phyloP scores from a whole-genome alignment of 2,888 invertebrate species.

The Trachelus iudaicus region DNA sequence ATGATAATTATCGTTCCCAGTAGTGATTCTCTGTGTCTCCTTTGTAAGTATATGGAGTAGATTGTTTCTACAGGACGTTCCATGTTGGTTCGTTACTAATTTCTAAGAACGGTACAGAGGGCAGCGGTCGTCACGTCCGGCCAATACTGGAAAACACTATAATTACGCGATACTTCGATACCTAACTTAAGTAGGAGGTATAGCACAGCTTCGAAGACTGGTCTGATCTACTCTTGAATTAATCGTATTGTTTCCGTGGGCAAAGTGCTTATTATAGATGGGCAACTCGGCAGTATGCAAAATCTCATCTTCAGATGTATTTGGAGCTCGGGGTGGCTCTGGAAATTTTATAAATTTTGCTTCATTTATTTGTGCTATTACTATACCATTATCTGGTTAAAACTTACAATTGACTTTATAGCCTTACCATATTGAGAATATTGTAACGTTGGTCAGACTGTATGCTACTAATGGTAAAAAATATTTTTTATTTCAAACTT shows the following conservation, averaged over 20 bases:
- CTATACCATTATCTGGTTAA: background rate
- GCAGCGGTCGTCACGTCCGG: constrained; percentile 57
- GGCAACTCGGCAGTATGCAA: background rate
- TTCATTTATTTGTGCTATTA: background rate
- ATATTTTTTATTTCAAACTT: background rate
- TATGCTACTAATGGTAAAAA: background rate
- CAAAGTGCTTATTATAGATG: constrained; percentile 60
- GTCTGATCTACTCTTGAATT: constrained; percentile 52
- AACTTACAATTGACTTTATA: background rate
- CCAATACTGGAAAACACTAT: constrained; percentile 61
- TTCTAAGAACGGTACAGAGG: constrained; percentile 15
- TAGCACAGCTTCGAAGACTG: constrained; percentile 35
- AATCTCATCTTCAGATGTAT: background rate
- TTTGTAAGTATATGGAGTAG: background rate
- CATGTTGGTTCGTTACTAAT: background rate
- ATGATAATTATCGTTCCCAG: background rate
- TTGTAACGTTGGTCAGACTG: background rate
- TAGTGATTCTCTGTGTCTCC: background rate
- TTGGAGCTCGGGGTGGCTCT: background rate
- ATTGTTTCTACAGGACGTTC: background rate
- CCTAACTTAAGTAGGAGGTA: constrained; percentile 44
- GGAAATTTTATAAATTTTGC: background rate
- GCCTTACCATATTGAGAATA: background rate
- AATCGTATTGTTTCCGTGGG: constrained; percentile 61
- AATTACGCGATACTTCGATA: constrained; percentile 57